phyloP scores from a whole-genome alignment of 2,888 invertebrate genomes.

The Elgonia sp. region DNA sequence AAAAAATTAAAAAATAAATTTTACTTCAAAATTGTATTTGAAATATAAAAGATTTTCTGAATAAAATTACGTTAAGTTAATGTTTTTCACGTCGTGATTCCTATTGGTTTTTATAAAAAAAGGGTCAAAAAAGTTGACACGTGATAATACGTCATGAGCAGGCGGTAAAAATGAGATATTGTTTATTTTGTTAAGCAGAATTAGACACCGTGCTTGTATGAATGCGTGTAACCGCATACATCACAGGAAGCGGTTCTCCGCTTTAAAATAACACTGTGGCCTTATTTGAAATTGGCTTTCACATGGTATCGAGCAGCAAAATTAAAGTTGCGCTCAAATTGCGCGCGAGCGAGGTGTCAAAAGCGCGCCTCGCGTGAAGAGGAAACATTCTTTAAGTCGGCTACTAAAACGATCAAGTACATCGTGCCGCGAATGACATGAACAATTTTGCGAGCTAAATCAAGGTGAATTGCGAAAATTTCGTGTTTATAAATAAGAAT shows the following conservation, averaged over 20 bases:
- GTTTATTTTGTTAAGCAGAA: conserved; percentile 44
- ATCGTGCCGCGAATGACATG: conserved; percentile 21
- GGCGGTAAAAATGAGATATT: conserved; percentile 8
- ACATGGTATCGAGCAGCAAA: conserved; percentile 35
- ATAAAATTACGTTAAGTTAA: too few species aligned
- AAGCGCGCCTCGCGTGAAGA: conserved; percentile 38
- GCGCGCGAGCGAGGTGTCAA: conserved; percentile 38
- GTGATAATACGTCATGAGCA: conserved; percentile 3
- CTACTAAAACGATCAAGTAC: conserved; percentile 43
- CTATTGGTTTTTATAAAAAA: not conserved
- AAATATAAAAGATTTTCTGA: too few species aligned
- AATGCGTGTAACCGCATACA: conserved; percentile 27
- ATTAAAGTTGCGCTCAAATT: conserved; percentile 29
- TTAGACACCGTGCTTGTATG: conserved; percentile 30
- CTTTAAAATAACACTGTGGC: conserved; percentile 56
- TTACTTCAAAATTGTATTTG: too few species aligned
- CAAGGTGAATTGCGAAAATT: conserved; percentile 18
- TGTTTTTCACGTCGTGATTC: too few species aligned
- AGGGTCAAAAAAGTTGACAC: not conserved
- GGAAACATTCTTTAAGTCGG: conserved; percentile 29
- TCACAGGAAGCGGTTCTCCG: conserved; percentile 42
- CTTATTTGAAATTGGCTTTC: conserved; percentile 55
- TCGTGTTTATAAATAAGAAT: conserved; percentile 7
- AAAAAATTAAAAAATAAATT: too few species aligned
- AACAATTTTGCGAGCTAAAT: conserved; percentile 27